These are phyloP conservation scores for Tetramorium simillimum DNA, from an alignment of 1,140 invertebrate species.

Conservation along the genomic window DNA sequence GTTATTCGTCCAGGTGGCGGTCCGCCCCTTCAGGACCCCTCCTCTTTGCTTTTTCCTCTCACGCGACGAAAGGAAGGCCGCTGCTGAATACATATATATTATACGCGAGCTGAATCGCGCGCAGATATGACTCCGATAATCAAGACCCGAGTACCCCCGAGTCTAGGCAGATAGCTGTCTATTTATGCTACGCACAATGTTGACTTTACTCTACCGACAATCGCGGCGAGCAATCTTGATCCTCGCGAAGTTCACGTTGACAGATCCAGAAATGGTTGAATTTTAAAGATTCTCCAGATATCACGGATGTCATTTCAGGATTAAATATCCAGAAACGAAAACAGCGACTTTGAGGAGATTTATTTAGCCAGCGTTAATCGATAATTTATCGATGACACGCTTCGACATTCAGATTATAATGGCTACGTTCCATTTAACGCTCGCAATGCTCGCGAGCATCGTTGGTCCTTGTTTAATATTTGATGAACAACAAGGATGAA, in stretches of 20 bases:
- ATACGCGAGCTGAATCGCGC: constrained; percentile 71
- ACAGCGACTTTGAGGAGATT: background rate
- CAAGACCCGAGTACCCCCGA: constrained; percentile 26
- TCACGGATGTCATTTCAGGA: background rate
- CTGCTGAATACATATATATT: constrained; percentile 16
- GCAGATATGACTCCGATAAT: constrained; percentile 63
- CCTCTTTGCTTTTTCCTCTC: no score
- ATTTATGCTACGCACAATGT: constrained; percentile 29
- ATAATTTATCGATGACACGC: background rate
- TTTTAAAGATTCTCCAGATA: background rate
- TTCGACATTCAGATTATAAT: background rate
- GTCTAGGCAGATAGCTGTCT: constrained; percentile 11
- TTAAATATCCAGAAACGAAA: background rate
- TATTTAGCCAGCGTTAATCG: background rate
- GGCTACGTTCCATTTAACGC: no score
- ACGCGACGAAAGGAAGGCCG: constrained; percentile 61
- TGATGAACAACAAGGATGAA: no score
- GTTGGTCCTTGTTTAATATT: no score
- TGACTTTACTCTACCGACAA: background rate
- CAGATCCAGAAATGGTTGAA: background rate
- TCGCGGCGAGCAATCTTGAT: constrained; percentile 15
- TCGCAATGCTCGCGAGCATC: no score
- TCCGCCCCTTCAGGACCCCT: constrained; percentile 6
- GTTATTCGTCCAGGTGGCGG: constrained; percentile 69
- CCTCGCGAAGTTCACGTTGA: background rate